Evolutionary conservation across 2,888 invertebrate species (phyloP).

Genomic region (Cataglyphis rosenhaueri): DNA sequence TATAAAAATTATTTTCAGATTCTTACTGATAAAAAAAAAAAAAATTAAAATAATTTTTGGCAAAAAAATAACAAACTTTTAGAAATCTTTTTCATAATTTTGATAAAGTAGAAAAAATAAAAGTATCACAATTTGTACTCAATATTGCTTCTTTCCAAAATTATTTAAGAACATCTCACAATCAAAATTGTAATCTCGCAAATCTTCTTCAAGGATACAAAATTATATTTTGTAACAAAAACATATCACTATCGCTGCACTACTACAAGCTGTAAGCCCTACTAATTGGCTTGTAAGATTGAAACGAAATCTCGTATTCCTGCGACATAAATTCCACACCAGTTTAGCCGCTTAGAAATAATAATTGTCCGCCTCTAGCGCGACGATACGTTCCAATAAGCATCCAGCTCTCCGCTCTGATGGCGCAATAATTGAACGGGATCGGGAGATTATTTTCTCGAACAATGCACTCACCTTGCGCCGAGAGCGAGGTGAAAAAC

Average conservation of each 20-base stretch:
- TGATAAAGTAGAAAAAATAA: neutral
- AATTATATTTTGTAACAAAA: slow-evolving; percentile 4
- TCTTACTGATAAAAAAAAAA: neutral
- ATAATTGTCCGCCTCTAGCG: slow-evolving; percentile 46
- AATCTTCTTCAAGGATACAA: neutral
- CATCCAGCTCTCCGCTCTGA: slow-evolving; percentile 57
- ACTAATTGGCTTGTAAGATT: slow-evolving; percentile 62
- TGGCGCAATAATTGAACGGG: slow-evolving; percentile 53
- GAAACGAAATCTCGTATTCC: slow-evolving; percentile 31
- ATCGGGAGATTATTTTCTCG: slow-evolving; percentile 39
- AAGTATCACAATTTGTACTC: neutral
- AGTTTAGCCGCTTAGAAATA: slow-evolving; percentile 32
- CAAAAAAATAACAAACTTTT: neutral
- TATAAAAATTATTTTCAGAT: neutral
- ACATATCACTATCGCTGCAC: neutral
- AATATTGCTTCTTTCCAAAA: neutral
- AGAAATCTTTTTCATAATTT: slow-evolving; percentile 9
- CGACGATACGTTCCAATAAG: slow-evolving; percentile 56
- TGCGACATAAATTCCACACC: slow-evolving; percentile 15
- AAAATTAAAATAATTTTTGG: neutral
- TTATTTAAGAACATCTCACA: neutral
- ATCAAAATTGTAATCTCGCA: neutral
- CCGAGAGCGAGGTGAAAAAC: slow-evolving; percentile 30
- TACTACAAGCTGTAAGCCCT: slow-evolving; percentile 49
- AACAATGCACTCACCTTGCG: slow-evolving; percentile 41